Evolutionary conservation across 2,113 vertebrate genomes (phyloP), one percentile per base, ranked within the genome.

Genomic region (Cranoglanis bouderius): DNA sequence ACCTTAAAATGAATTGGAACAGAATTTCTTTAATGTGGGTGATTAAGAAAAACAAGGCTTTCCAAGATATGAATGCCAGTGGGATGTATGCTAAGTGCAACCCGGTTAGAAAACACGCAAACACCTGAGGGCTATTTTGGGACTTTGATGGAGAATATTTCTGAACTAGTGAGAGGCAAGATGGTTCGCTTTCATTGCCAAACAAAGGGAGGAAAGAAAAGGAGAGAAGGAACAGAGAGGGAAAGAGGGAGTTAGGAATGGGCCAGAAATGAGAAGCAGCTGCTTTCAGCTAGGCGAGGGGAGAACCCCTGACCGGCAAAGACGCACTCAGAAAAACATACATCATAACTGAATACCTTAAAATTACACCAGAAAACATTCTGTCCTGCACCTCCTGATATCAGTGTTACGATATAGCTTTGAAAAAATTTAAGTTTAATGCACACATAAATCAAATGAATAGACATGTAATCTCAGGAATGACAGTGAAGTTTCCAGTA

Each of bases 101-200:
- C 77, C 18, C 1, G 0, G 35, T 90, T 88, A 92, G 92, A 89
- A 89, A 61, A 85, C 86, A 90, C 67, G 78, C 81, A 86, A 92
- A 87, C 93, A 92, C 92, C 92, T 93, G 87, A 95, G 91, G 88
- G 82, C 51, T 84, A 92, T 93, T 93, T 88, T 93, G 93, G 92
- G 91, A 86, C 91, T 95, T 90, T 94, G 94, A 95, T 95, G 90
- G 93, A 93, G 94, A 93, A 90, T 91, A 93, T 92, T 95, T 88
- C 43, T 90, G 63, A 91, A 90, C 91, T 53, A 38, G 57, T 40
- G 21, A 65, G 81, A 90, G 92, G 89, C 80, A 84, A 87, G 91
- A 95, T 92, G 93, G 92, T 92, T 91, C 90, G 92, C 85, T 94
- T 94, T 94, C 94, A 87, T 19, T 86, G 86, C 85, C 85, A 90